A percentile compares a stretch with the other conserved stretches of the same genome.
These are phyloP conservation scores for Gymnorhina tibicen DNA, from an alignment of 2,113 vertebrate species.

Conservation along the genomic window DNA sequence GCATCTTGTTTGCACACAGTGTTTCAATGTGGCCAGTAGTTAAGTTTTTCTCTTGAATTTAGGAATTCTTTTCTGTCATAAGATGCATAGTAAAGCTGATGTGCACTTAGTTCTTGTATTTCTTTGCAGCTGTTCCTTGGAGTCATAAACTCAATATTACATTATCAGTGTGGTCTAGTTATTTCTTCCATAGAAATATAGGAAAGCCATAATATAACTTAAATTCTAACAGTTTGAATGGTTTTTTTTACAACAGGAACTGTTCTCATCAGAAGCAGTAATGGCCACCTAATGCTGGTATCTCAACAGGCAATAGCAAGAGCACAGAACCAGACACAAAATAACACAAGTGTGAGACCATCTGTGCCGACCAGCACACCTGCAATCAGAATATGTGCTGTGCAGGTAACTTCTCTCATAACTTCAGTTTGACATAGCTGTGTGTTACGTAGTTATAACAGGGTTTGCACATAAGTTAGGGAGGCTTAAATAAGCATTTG, in stretches of 20 bases:
- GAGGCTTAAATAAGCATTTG: not conserved
- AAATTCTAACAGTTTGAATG: not conserved
- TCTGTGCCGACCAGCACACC: slow-evolving; percentile 37
- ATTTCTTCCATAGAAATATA: not conserved
- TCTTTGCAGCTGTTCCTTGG: not conserved
- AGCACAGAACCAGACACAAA: slow-evolving; percentile 70
- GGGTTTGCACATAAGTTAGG: not conserved
- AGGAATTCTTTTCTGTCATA: not conserved
- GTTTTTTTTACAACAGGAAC: slow-evolving; percentile 76
- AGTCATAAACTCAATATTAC: not conserved
- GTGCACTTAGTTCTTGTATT: not conserved
- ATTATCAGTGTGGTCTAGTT: not conserved
- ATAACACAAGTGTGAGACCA: slow-evolving; percentile 56
- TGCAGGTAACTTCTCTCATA: slow-evolving; percentile 72
- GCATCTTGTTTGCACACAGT: not conserved
- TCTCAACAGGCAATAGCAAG: slow-evolving; percentile 87
- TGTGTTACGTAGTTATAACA: not conserved
- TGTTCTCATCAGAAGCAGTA: slow-evolving; percentile 90
- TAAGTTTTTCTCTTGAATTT: not conserved
- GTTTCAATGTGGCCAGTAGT: not conserved
- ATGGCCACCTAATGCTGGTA: slow-evolving; percentile 91
- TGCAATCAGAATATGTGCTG: slow-evolving; percentile 67
- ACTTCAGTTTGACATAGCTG: not conserved
- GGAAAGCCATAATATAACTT: not conserved
- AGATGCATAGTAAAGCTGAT: not conserved